Evolutionary conservation across 2,113 vertebrate genomes (phyloP).

Genomic region (Macrotus californicus): DNA sequence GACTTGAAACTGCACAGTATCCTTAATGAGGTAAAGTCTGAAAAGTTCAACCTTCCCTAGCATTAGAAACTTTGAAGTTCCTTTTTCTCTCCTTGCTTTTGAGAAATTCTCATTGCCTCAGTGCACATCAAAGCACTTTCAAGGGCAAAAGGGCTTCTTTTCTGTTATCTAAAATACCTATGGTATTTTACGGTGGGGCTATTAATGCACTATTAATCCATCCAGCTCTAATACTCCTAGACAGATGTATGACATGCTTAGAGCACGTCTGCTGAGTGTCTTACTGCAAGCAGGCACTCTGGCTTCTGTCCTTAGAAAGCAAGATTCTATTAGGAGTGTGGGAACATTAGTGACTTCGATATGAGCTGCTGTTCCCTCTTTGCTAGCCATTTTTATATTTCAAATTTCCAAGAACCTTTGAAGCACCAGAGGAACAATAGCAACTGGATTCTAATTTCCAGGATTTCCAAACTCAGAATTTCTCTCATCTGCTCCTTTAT

Average conservation of each 20-base stretch:
- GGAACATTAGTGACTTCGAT: not conserved
- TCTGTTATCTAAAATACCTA: slow-evolving; percentile 8
- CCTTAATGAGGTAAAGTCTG: slow-evolving; percentile 14
- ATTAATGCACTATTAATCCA: not conserved
- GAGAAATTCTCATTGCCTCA: not conserved
- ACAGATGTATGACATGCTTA: not conserved
- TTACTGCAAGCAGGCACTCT: not conserved
- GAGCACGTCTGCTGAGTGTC: not conserved
- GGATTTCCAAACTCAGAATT: not conserved
- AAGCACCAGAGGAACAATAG: not conserved
- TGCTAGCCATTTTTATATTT: not conserved
- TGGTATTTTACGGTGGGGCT: not conserved
- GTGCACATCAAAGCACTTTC: slow-evolving; percentile 39
- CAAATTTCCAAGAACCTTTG: not conserved
- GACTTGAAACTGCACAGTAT: not conserved
- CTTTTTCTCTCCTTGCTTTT: not conserved
- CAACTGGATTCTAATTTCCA: not conserved
- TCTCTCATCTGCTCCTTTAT: slow-evolving; percentile 26
- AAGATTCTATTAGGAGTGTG: not conserved
- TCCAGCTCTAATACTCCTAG: not conserved
- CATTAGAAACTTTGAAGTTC: slow-evolving; percentile 27
- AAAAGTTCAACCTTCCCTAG: not conserved
- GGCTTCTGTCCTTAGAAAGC: not conserved
- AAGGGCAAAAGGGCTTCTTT: slow-evolving; percentile 26
- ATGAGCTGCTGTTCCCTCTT: not conserved